Evolutionary conservation across 2,797 vertebrate genomes (phyloP).

Genomic region (Cirrhinus mrigala): DNA sequence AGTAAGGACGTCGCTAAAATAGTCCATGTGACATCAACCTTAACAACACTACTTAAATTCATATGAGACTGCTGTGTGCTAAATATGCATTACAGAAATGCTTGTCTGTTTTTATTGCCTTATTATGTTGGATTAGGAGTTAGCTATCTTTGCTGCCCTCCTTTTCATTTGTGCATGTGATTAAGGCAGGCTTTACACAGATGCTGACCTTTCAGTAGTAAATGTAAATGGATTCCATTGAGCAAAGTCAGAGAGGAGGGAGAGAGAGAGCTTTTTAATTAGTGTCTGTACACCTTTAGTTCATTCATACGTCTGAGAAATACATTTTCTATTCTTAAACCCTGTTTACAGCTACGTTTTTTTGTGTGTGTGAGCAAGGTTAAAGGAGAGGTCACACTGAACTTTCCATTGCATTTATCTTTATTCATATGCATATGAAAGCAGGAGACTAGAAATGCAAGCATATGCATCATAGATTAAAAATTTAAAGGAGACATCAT

Average conservation of each 20-base stretch:
- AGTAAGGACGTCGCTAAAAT: too few relatives aligned
- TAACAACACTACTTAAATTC: too few relatives aligned
- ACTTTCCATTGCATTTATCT: neutral
- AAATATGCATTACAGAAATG: conserved; percentile 17
- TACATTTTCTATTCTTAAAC: neutral
- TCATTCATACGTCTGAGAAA: neutral
- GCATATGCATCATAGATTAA: neutral
- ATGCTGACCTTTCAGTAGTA: conserved; percentile 53
- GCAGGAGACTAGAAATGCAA: neutral
- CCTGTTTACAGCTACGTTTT: neutral
- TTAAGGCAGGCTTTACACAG: conserved; percentile 52
- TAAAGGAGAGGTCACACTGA: neutral
- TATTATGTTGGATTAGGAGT: conserved; percentile 40
- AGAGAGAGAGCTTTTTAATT: neutral
- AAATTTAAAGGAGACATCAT: too few relatives aligned
- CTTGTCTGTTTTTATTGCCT: conserved; percentile 39
- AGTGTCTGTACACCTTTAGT: conserved; percentile 17
- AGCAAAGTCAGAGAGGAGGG: conserved; percentile 33
- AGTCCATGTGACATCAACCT: too few relatives aligned
- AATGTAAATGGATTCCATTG: conserved; percentile 49
- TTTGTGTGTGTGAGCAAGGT: neutral
- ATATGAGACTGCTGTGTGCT: neutral
- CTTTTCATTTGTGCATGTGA: conserved; percentile 47
- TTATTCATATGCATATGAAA: neutral
- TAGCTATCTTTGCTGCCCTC: conserved; percentile 25